Base-by-base conservation (phyloP, 1,140 invertebrate species). In the Hylyphantes graminicola region DNA sequence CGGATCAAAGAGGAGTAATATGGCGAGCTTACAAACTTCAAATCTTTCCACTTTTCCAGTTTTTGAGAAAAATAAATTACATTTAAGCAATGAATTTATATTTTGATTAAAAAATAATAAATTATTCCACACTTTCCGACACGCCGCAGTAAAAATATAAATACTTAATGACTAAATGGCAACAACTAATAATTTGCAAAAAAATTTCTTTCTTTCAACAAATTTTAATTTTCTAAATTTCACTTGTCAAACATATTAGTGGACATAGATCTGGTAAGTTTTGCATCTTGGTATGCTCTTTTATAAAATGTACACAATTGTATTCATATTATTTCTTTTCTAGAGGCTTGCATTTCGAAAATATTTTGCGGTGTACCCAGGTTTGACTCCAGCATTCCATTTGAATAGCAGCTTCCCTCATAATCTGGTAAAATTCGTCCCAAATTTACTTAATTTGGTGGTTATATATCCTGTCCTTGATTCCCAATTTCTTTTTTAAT, bases 351-450 rank as follows among this genome's bases (percentile, higher is more conserved):
- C 55, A 21, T 19, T 59, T 59, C 19, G 53, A 17, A 57, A 74
- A n/a, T 59, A 57, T 74, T 74, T 19, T 57, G 53, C 19, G 72
- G 54, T 35, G 54, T 21, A 59, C 55, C 21, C 35, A 35, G 72
- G 48, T 53, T 59, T 57, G 9, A 17, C n/a, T 55, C 11, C 15
- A 21, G 48, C n/a, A 53, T 74, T 74, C 53, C 54, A 74, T 74
- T 74, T 74, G 10, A 57, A 74, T 9, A 57, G 59, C 59, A 57
- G 72, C 59, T 74, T 74, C 59, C 17, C 50, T 74, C 55, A 57
- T 59, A 74, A 74, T 74, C 72, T 74, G 72, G 72, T 74, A 74
- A 57, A 21, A 6, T 17, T 70, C 57, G n/a, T 70, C 54, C 21
- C 17, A n/a, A 53, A 35, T 11, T 67, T 15, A 70, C 0, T 50